These are phyloP conservation scores for Bos javanicus DNA, from an alignment of 2,113 vertebrate genomes.

Conservation along the genomic window DNA sequence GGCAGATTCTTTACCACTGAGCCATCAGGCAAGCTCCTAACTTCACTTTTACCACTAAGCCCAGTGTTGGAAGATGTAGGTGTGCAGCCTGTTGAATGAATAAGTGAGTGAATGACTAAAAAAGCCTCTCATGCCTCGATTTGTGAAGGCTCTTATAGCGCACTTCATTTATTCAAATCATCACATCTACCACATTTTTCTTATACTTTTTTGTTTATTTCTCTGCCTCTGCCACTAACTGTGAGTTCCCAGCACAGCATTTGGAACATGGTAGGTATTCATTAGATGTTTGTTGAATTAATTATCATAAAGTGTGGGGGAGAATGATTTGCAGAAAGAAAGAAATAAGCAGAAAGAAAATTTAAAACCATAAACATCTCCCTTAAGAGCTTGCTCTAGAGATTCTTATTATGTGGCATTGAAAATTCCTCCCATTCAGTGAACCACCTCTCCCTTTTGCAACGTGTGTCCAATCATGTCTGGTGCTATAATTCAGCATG, in stretches of 20 bases:
- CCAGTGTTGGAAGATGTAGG: background rate
- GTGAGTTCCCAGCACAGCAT: background rate
- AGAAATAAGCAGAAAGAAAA: background rate
- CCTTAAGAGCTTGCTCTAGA: slow-evolving; percentile 9
- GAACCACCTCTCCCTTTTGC: slow-evolving; percentile 38
- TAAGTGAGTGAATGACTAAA: background rate
- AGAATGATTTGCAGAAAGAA: background rate
- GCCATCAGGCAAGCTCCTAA: background rate
- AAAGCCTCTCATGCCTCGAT: background rate
- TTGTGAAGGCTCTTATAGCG: background rate
- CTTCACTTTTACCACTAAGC: background rate
- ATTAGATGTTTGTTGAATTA: background rate
- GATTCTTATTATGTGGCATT: background rate
- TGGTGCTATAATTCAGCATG: slow-evolving; percentile 58
- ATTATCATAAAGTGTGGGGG: background rate
- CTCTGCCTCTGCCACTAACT: background rate
- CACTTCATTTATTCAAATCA: background rate
- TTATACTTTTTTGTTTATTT: background rate
- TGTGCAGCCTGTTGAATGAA: background rate
- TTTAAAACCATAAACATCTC: background rate
- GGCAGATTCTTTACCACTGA: background rate
- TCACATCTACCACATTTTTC: background rate
- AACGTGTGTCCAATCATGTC: slow-evolving; percentile 66
- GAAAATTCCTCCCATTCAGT: slow-evolving; percentile 32
- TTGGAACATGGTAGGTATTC: background rate